Evolutionary conservation across 2,113 vertebrate genomes (phyloP).

Genomic region (Suricata suricatta): DNA sequence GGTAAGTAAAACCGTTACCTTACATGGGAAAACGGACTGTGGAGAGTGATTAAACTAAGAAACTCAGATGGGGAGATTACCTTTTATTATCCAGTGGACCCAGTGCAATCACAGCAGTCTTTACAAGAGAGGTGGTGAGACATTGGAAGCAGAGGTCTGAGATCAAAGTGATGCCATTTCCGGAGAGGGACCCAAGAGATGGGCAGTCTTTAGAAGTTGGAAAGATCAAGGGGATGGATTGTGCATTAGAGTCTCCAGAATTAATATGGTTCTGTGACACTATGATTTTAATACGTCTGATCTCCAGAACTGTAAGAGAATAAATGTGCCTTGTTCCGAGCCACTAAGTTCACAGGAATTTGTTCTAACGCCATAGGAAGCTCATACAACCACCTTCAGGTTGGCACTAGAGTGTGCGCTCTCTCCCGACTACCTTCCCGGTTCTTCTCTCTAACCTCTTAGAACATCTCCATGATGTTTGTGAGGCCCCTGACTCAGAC

Average conservation of each 20-base stretch:
- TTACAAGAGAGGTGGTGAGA: background rate
- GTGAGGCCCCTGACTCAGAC: background rate
- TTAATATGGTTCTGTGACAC: too few species aligned
- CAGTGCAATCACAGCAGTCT: background rate
- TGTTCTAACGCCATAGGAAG: background rate
- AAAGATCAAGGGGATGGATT: background rate
- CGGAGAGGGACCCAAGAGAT: background rate
- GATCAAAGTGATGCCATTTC: background rate
- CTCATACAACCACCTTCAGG: accelerated
- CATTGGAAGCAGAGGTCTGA: background rate
- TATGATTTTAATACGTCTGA: background rate
- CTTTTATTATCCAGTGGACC: background rate
- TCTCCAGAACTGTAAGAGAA: background rate
- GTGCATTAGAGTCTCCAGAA: background rate
- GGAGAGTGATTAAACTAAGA: background rate
- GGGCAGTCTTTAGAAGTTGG: background rate
- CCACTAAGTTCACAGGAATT: background rate
- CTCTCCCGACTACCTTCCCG: background rate
- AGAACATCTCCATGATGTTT: background rate
- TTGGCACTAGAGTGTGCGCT: background rate
- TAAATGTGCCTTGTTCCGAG: background rate
- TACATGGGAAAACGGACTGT: background rate
- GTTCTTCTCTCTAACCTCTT: background rate
- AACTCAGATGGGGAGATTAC: background rate
- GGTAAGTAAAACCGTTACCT: background rate